These are phyloP conservation scores for Stenichneumon culpator DNA, from an alignment of 2,888 invertebrate genomes.

Conservation along the genomic window DNA sequence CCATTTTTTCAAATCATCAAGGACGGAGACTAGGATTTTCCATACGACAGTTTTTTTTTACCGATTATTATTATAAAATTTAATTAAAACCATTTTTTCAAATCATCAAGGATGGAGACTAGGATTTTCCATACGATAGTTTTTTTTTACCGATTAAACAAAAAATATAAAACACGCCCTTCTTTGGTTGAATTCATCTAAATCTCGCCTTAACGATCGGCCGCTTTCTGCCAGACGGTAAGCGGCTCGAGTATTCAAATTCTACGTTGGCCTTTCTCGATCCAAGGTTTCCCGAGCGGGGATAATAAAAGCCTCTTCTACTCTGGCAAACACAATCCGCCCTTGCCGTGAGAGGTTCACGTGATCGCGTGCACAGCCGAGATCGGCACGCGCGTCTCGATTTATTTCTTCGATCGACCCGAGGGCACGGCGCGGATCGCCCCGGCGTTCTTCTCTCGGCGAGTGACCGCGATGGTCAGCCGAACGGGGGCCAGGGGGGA, in stretches of 20 bases:
- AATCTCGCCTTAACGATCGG: not conserved
- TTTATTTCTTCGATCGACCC: conserved; percentile 60
- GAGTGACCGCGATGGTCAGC: conserved; percentile 22
- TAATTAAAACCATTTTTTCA: not conserved
- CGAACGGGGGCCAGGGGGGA: not conserved
- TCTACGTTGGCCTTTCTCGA: not conserved
- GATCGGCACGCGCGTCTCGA: conserved; percentile 58
- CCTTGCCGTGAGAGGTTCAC: conserved; percentile 56
- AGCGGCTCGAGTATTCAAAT: not conserved
- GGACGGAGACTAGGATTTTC: no score
- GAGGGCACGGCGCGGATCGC: conserved; percentile 49
- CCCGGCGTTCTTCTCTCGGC: conserved; percentile 52
- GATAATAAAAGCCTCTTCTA: not conserved
- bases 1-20: not conserved
- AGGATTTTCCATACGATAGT: no score
- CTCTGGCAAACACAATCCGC: conserved; percentile 29
- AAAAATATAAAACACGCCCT: not conserved
- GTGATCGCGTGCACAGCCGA: conserved; percentile 54
- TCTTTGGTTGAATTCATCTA: not conserved
- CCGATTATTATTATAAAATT: not conserved
- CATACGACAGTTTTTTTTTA: no score
- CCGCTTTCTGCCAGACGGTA: not conserved
- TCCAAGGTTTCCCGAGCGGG: conserved; percentile 17
- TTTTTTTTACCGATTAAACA: not conserved
- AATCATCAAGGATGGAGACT: not conserved